Evolutionary conservation across 2,797 vertebrate genomes (phyloP), one percentile per base, ranked within the genome.

Genomic region (Alectoris magna): DNA sequence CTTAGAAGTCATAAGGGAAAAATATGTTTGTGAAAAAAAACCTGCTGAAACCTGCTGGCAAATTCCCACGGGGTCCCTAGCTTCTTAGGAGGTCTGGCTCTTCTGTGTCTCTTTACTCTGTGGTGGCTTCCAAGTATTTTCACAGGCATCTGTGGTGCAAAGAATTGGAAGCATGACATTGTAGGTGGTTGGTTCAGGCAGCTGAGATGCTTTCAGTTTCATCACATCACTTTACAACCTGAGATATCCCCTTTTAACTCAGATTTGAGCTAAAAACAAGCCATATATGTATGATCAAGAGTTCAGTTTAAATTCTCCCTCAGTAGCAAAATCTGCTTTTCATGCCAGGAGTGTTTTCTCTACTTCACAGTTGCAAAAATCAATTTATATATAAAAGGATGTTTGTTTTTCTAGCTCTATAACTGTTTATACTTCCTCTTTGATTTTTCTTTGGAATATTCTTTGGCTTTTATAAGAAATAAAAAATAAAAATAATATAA

Each of bases 61-160:
- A 0, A 0, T 71, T 70, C 23, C n/a, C 26, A 46, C 17, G 68
- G 60, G 13, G 18, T 80, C 36, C 0, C 0, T 66, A 68, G 18
- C 19, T 86, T 27, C 31, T 56, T 51, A 11, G 48, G 41, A 72
- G 23, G 18, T 12, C 23, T 62, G 55, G 3, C 10, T 77, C 5
- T 29, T 63, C 58, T 77, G 53, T 77, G 55, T 3, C 43, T 46
- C 43, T 88, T 88, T 63, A 46, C 27, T 62, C 58, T 72, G 27
- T 5, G 4, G 6, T 80, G 39, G 6, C 46, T 79, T 79, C 56
- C 49, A n/a, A 36, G 19, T 78, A 66, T 82, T 87, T 91, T 85
- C 78, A 41, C 38, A 29, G 51, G 17, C 17, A 59, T 69, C 16
- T 19, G 31, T 77, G 34, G 34, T 79, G 10, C 49, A 79, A 79